Evolutionary conservation across 2,797 vertebrate species (phyloP), one percentile per base, ranked within the genome.

Genomic region (Pipistrellus kuhlii): DNA sequence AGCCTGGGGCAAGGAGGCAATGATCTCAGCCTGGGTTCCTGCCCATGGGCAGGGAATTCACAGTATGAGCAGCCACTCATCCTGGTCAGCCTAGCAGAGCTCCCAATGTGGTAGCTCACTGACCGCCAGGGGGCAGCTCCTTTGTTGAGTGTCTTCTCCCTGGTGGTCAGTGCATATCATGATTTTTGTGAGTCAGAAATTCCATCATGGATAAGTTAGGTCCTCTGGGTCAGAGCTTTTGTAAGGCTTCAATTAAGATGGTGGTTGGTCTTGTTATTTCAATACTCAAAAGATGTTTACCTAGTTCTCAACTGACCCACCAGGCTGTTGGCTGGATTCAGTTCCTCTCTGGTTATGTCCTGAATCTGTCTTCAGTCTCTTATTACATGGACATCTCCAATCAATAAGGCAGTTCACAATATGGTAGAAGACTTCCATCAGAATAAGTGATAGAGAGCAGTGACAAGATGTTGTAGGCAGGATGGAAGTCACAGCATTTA

Each of bases 151-250:
- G 4, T 62, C 59, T 14, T 2, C 27, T 25, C 25, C 59, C 59
- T 62, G 27, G 27, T 14, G 27, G 59, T 30, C 59, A 30, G 59
- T 62, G 27, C 27, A 14, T 14, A 14, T 30, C 59, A 44, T 0
- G 85, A 84, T n/a, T 91, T 53, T 20, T 53, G 41, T 80, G 25
- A 38, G 17, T 84, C 48, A 78, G 35, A 90, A 83, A 90, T 53
- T 30, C 10, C 64, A 25, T 57, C 12, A n/a, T 25, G 3, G 51
- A 13, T 76, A n/a, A 84, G 10, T 35, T 44, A 85, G 6, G 14
- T 87, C 8, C 32, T 72, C 32, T 59, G 9, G 41, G n/a, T 59
- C 11, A 32, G 23, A 12, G 48, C 38, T 14, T 27, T 68, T 59
- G 9, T 12, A 53, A 51, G 25, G 21, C 15, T 69, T 0, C 23